Base-by-base conservation (phyloP, 2,888 invertebrate genomes). In the Nomada hirtipes region DNA sequence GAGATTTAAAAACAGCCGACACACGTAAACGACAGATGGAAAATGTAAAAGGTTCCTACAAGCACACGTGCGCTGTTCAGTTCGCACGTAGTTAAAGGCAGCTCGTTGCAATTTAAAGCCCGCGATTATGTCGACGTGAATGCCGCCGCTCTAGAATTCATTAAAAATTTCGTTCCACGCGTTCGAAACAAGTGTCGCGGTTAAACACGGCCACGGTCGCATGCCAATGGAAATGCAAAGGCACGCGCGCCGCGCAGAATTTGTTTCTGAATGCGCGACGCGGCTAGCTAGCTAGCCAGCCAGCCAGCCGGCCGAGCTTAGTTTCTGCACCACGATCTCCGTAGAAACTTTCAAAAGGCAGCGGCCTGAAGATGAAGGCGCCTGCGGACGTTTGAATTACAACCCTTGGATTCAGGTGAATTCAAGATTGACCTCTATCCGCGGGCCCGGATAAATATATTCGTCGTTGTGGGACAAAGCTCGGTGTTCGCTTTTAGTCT, bases 371-470 rank as follows among this genome's bases (percentile, higher is more conserved):
- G 86, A 84, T 86, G 84, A 80, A 76, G 82, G 74, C 71, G 76
- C 75, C 67, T 74, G 76, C 61, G 80, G 88, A 77, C 86, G 84
- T 86, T 86, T 86, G 82, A 87, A 88, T 86, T 87, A 73, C 87
- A 77, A 76, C 77, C 77, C 85, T 80, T 82, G 86, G 68, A 86
- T 86, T 86, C 80, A 78, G 82, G 63, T 68, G 86, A 76, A 88
- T 88, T 82, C 88, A 81, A 80, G 85, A 85, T 86, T 85, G 87
- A 88, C 88, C 88, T 79, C 70, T 86, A 88, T 86, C 87, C 82
- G 75, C 73, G 60, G 76, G 71, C 83, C 67, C 76, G 69, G 72
- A 82, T 85, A 73, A 69, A 85, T 86, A 79, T 86, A 83, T 77
- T 70, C 79, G 52, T 63, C 79, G 70, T 73, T 50, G 67, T 26